These are phyloP conservation scores for Leptodactylus fallax DNA, from an alignment of 2,797 vertebrate genomes.

Conservation along the genomic window DNA sequence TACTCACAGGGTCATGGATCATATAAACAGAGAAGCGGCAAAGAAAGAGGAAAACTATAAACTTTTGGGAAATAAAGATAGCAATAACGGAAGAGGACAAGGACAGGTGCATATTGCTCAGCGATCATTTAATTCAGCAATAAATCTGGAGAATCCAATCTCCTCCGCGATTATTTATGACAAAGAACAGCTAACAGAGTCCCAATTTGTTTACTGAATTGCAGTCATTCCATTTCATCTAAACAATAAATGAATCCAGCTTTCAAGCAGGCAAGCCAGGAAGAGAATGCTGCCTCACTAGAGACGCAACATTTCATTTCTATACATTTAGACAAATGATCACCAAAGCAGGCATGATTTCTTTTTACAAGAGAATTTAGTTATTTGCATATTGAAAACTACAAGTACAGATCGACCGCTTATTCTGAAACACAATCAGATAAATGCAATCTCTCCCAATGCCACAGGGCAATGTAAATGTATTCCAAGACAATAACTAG, in stretches of 20 bases:
- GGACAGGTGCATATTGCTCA: slow-evolving; percentile 66
- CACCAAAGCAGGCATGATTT: slow-evolving; percentile 62
- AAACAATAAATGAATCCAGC: slow-evolving; percentile 75
- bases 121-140: slow-evolving; percentile 64
- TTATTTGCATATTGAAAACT: slow-evolving; percentile 55
- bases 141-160: slow-evolving; percentile 74
- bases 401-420: slow-evolving; percentile 57
- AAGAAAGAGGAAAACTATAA: slow-evolving; percentile 63
- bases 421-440: slow-evolving; percentile 40
- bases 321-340: slow-evolving; percentile 70
- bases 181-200: slow-evolving; percentile 71
- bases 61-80: slow-evolving; percentile 68
- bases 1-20: slow-evolving; percentile 56
- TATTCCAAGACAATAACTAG: slow-evolving; percentile 42
- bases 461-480: slow-evolving; percentile 39
- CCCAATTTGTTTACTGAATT: slow-evolving; percentile 77
- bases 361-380: slow-evolving; percentile 61
- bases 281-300: slow-evolving; percentile 66
- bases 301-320: slow-evolving; percentile 70
- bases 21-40: slow-evolving; percentile 63
- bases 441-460: slow-evolving; percentile 35
- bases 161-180: slow-evolving; percentile 76
- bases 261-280: slow-evolving; percentile 63
- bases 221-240: slow-evolving; percentile 73
- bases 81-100: slow-evolving; percentile 63